Evolutionary conservation across 2,797 vertebrate species (phyloP).

Genomic region (Petrocephalus schoutedeni): DNA sequence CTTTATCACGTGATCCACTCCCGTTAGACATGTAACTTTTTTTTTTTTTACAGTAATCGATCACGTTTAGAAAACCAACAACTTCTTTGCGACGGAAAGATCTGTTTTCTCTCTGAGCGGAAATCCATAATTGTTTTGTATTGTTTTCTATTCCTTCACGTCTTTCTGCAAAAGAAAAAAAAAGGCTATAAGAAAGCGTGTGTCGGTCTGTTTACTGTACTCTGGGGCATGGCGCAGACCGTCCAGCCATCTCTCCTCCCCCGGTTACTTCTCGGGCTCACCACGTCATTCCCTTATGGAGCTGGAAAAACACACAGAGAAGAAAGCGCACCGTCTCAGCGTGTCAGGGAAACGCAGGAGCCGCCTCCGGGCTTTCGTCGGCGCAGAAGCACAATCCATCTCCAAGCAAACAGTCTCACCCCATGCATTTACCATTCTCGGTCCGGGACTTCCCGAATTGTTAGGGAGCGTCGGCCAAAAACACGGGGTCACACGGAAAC

Average conservation of each 20-base stretch:
- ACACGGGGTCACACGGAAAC: conserved; percentile 32
- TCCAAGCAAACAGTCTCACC: conserved; percentile 5
- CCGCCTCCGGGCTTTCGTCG: conserved; percentile 16
- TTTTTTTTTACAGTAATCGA: background rate
- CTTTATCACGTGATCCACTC: conserved; percentile 3
- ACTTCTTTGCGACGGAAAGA: background rate
- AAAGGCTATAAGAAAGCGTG: conserved; percentile 6
- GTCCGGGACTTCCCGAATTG: conserved; percentile 36
- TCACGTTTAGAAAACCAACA: background rate
- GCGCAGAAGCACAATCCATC: conserved; percentile 24
- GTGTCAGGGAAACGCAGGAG: conserved; percentile 14
- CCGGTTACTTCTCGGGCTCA: conserved; percentile 28
- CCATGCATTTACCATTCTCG: conserved; percentile 9
- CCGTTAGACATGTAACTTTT: background rate
- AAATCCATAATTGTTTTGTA: background rate
- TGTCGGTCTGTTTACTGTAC: conserved; percentile 29
- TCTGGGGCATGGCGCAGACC: conserved; percentile 27
- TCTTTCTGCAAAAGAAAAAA: background rate
- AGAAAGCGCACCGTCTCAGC: conserved; percentile 22
- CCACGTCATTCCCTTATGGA: conserved; percentile 37
- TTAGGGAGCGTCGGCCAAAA: conserved; percentile 29
- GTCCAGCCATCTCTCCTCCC: conserved; percentile 32
- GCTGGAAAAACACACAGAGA: conserved; percentile 11
- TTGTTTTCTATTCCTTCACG: conserved; percentile 6
- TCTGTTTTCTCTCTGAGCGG: background rate